A percentile compares a stretch with the other conserved stretches of the same genome.
These are phyloP conservation scores for Dendrolimus pini DNA, from an alignment of 2,888 invertebrate genomes.

Conservation along the genomic window DNA sequence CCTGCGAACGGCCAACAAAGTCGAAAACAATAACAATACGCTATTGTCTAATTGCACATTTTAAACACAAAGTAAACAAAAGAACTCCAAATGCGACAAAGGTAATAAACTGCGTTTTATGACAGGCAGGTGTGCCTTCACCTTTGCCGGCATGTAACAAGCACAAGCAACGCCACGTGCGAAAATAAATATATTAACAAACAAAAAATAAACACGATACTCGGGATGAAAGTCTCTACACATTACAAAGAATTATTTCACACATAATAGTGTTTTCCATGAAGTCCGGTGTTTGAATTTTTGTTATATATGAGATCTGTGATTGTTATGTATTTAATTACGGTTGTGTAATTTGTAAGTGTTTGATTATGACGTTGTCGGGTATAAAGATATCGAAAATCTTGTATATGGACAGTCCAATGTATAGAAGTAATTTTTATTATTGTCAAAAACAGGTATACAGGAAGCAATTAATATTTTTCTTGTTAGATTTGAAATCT, in stretches of 20 bases:
- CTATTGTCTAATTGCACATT: too few relatives aligned
- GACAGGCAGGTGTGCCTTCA: too few relatives aligned
- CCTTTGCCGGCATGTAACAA: too few relatives aligned
- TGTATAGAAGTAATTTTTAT: conserved; percentile 30
- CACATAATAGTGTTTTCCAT: too few relatives aligned
- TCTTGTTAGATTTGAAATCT: too few relatives aligned
- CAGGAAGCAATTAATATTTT: neutral
- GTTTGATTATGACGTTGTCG: conserved; percentile 13
- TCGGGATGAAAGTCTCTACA: neutral
- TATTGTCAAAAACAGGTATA: conserved; percentile 25
- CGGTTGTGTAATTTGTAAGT: neutral
- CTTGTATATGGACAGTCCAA: conserved; percentile 35
- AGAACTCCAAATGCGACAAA: too few relatives aligned
- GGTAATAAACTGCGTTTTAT: too few relatives aligned
- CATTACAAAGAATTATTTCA: neutral
- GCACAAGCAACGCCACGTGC: neutral
- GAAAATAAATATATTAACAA: neutral
- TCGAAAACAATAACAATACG: too few relatives aligned
- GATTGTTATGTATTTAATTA: neutral
- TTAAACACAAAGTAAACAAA: too few relatives aligned
- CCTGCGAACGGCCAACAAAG: too few relatives aligned
- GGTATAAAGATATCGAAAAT: conserved; percentile 35
- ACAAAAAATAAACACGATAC: neutral
- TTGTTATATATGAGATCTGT: neutral
- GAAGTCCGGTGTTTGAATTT: neutral